Evolutionary conservation across 2,888 invertebrate species (phyloP).

Genomic region (Saturnia pavonia): DNA sequence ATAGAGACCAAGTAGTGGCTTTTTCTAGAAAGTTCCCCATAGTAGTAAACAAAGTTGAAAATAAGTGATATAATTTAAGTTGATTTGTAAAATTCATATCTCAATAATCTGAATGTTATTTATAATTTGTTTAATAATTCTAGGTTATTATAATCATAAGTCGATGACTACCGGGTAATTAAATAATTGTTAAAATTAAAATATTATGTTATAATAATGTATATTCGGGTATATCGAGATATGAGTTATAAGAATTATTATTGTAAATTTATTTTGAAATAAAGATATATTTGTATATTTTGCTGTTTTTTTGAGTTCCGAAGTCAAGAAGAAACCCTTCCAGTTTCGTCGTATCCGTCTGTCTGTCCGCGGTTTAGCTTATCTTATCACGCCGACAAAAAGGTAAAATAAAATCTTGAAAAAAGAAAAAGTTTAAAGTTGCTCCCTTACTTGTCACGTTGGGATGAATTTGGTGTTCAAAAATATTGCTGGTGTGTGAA

Average conservation of each 20-base stretch:
- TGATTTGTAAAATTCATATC: constrained; percentile 2
- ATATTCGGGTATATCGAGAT: constrained; percentile 1
- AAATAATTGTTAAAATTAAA: too few relatives aligned
- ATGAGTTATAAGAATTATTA: neutral
- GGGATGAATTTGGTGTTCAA: too few relatives aligned
- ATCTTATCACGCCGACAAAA: too few relatives aligned
- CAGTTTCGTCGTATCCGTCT: too few relatives aligned
- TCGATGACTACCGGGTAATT: too few relatives aligned
- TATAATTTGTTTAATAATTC: neutral
- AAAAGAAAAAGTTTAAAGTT: too few relatives aligned
- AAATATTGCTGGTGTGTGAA: too few relatives aligned
- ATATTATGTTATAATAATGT: neutral
- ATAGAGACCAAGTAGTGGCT: neutral
- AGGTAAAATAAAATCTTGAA: too few relatives aligned
- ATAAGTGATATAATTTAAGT: neutral
- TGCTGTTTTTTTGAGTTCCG: neutral
- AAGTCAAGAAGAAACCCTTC: too few relatives aligned
- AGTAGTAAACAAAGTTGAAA: neutral
- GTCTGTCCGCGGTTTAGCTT: too few relatives aligned
- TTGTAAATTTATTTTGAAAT: constrained; percentile 4
- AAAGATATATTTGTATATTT: constrained; percentile 7
- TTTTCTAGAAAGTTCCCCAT: neutral
- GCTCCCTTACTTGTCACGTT: too few relatives aligned
- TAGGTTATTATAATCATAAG: neutral
- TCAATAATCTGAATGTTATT: neutral